Evolutionary conservation across 2,797 vertebrate species (phyloP), one percentile per base, ranked within the genome.

Genomic region (Cetoscarus ocellatus): DNA sequence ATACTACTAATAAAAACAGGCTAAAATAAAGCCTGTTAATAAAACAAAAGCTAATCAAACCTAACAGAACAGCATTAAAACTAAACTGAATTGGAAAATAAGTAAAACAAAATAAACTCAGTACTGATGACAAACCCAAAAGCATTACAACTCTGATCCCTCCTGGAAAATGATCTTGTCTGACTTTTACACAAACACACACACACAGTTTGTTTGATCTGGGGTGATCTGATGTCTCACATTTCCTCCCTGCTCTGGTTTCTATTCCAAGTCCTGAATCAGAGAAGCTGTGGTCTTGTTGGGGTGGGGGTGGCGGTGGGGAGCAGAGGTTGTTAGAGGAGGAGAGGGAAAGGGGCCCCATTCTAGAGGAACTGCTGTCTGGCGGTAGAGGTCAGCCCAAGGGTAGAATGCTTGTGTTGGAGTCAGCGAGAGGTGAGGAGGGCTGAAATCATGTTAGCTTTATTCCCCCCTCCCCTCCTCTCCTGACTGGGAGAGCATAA

Each of bases 381-480:
- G 91, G 84, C 60, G 62, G 85, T 89, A 85, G 93, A 93, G 93
- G 95, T 95, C 93, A 95, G 88, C 89, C 86, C 93, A 94, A 94
- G 94, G 95, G 93, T 93, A 95, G 91, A 94, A 95, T 94, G 91
- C 89, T 94, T 94, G 90, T 85, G 83, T 77, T 83, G 87, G 93
- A 95, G 94, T 95, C 95, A 95, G 84, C 15, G 72, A 93, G 93
- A 95, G 95, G 94, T 95, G 94, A 95, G 88, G 80, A 84, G 89
- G 92, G 88, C 91, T 92, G 91, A 93, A 95, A 95, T 94, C 90
- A 93, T 88, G 94, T 94, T 95, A 94, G 89, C 89, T 92, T 93
- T 92, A 92, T 92, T 86, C 79, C 76, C 68, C 80, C 68, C 66
- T 60, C 61, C 61, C 68, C 86, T 68, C 74, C 67, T 87, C 87